phyloP scores from a whole-genome alignment of 2,113 vertebrate species.

The Bothrops jararaca region DNA sequence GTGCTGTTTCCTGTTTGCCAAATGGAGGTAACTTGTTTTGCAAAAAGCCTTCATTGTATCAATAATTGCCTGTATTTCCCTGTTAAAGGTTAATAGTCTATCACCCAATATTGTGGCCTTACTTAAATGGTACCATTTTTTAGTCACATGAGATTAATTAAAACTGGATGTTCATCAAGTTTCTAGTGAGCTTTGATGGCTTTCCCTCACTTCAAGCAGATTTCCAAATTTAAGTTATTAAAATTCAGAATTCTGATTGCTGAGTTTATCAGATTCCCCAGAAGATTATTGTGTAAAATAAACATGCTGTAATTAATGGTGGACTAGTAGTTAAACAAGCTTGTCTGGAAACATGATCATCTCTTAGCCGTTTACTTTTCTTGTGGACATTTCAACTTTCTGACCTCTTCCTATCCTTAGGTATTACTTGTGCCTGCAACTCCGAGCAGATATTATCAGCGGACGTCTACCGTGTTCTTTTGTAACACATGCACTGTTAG shows the following conservation, averaged over 20 bases:
- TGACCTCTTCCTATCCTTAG: conserved; percentile 64
- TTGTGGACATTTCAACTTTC: background rate
- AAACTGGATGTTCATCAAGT: background rate
- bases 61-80: background rate
- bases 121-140: background rate
- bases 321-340: background rate
- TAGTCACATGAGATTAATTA: background rate
- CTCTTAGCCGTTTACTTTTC: background rate
- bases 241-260: background rate
- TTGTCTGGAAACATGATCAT: background rate
- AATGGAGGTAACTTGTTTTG: background rate
- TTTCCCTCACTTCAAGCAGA: background rate
- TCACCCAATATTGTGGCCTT: background rate
- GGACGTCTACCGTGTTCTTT: conserved; percentile 97
- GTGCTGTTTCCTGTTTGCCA: background rate
- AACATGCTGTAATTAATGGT: background rate
- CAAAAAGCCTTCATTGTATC: background rate
- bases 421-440: conserved; percentile 98
- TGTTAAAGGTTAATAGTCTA: background rate
- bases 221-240: background rate
- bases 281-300: background rate
- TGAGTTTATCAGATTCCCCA: background rate
- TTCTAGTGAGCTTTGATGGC: background rate
- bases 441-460: conserved; percentile 95
- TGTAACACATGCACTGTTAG: conserved; percentile 93